Evolutionary conservation across 2,888 invertebrate species (phyloP), one percentile per base, ranked within the genome.

Genomic region (Archips crataeganus): DNA sequence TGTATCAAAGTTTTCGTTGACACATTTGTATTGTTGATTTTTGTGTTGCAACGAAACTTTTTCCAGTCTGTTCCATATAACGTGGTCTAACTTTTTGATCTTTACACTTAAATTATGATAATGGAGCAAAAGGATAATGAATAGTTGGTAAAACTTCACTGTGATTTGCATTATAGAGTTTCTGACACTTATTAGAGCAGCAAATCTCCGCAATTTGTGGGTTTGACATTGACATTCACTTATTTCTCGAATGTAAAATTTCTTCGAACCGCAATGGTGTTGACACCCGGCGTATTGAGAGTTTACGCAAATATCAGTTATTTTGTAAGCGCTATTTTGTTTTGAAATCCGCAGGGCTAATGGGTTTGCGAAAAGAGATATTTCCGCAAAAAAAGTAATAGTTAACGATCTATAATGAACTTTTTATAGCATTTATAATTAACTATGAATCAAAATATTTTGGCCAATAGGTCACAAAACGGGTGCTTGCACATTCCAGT

Each of bases 221-320:
- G 45, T 76, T 34, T 79, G 90, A 89, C 91, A 91, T 92, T 93
- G 93, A 90, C 91, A 91, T 92, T 92, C 89, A 82, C 81, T 80
- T 45, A 39, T 65, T 77, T 76, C 78, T 76, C 65, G 65, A 66
- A 70, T 36, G n/a, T 59, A 4, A 51, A 49, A 63, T 63, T 68
- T 68, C 62, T 68, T 15, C 34, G 62, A 49, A 77, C 75, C 76
- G 78, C 51, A 69, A 71, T 62, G 36, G 77, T 90, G 84, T 90
- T 88, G 91, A 86, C 87, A 90, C 77, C 78, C 81, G 76, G 78
- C 71, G 82, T 85, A 89, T 86, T 87, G 84, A 85, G 83, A 83
- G 60, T 87, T 91, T 90, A 88, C 90, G 90, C 84, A 90, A 92
- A 91, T 85, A 79, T 79, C 76, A 71, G 77, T 71, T 81, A 76